These are phyloP conservation scores for Pherbina coryleti DNA, from an alignment of 2,888 invertebrate genomes.

Conservation along the genomic window DNA sequence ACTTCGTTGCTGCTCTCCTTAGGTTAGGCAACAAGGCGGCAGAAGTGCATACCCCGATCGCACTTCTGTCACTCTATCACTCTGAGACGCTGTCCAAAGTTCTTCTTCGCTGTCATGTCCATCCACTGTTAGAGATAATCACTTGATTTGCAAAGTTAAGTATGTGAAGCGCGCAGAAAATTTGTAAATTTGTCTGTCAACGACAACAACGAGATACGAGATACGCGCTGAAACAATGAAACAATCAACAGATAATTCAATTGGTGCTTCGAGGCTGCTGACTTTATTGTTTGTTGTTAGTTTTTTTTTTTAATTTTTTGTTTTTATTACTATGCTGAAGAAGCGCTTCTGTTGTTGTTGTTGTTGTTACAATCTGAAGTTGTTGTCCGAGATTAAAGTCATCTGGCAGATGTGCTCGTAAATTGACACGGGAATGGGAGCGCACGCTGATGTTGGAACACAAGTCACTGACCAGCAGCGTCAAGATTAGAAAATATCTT, in stretches of 20 bases:
- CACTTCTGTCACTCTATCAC: neutral
- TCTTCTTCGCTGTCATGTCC: constrained; percentile 8
- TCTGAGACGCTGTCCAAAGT: neutral
- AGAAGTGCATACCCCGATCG: neutral
- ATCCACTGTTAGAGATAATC: constrained; percentile 11
- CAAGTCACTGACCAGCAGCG: constrained; percentile 29
- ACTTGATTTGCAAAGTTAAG: constrained; percentile 13
- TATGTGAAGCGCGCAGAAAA: constrained; percentile 25
- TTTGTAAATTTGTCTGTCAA: constrained; percentile 28
- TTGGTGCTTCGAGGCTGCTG: constrained; percentile 1
- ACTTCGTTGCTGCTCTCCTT: neutral
- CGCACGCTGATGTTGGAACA: neutral
- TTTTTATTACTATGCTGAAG: neutral
- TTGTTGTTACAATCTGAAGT: constrained; percentile 5
- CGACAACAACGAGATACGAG: constrained; percentile 7
- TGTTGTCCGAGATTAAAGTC: constrained; percentile 27
- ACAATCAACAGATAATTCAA: constrained; percentile 34
- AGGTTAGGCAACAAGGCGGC: neutral
- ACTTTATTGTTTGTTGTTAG: constrained; percentile 12
- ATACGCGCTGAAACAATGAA: neutral
- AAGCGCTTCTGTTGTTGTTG: neutral
- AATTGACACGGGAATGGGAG: constrained; percentile 38
- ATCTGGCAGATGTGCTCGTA: constrained; percentile 10
- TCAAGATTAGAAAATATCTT: neutral
- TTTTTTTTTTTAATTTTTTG: neutral